phyloP scores from a whole-genome alignment of 2,797 vertebrate species.

The Sebastes diploproa region DNA sequence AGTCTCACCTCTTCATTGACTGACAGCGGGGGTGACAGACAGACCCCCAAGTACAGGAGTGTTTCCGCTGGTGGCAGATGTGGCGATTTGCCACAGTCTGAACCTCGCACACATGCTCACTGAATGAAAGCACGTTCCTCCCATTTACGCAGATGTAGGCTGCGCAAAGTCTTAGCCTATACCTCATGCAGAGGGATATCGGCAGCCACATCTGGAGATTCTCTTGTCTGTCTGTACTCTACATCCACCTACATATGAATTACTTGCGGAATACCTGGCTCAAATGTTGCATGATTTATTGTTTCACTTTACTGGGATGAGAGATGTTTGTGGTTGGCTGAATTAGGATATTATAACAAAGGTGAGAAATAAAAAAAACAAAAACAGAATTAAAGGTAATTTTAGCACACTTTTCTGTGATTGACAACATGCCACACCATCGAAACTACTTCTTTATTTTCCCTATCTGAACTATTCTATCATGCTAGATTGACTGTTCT shows the following conservation, averaged over 20 bases:
- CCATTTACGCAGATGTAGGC: slow-evolving; percentile 12
- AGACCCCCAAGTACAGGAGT: slow-evolving; percentile 43
- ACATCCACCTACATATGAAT: not conserved
- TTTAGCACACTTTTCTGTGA: not conserved
- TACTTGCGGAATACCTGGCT: not conserved
- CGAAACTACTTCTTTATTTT: not conserved
- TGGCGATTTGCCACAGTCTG: slow-evolving; percentile 67
- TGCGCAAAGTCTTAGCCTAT: not conserved
- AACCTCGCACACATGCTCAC: slow-evolving; percentile 33
- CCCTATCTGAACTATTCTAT: not conserved
- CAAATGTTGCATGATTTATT: not conserved
- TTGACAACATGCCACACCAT: not conserved
- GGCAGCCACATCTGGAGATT: slow-evolving; percentile 31
- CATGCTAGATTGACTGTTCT: not conserved
- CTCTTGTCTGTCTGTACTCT: not conserved
- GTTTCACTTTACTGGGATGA: not conserved
- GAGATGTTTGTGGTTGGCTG: not conserved
- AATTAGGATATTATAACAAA: not conserved
- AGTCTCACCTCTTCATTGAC: slow-evolving; percentile 61
- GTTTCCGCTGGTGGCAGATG: slow-evolving; percentile 57
- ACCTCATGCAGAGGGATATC: not conserved
- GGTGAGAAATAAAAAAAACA: rapidly evolving
- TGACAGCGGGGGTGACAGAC: slow-evolving; percentile 64
- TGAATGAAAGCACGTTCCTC: slow-evolving; percentile 37
- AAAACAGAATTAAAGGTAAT: not conserved